Evolutionary conservation across 2,113 vertebrate genomes (phyloP).

Genomic region (Eulacestoma nigropectus): DNA sequence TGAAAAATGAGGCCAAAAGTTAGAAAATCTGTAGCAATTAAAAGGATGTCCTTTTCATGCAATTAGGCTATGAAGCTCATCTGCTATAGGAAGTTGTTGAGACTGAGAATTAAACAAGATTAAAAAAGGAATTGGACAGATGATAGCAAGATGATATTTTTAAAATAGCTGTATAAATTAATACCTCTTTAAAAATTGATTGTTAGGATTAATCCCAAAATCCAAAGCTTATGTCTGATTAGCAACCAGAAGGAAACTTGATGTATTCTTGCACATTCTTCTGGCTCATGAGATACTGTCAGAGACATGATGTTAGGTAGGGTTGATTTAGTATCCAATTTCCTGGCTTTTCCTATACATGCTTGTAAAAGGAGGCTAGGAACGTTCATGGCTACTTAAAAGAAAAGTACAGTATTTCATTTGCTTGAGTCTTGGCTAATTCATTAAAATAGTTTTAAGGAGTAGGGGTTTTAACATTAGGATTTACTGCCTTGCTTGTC

Average conservation of each 20-base stretch:
- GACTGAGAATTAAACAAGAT: conserved; percentile 41
- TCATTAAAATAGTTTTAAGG: neutral
- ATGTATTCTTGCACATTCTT: neutral
- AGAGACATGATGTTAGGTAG: neutral
- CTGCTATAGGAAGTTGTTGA: conserved; percentile 37
- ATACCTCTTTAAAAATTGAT: neutral
- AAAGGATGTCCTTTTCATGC: neutral
- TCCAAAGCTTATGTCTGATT: neutral
- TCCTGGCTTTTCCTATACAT: neutral
- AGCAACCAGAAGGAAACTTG: conserved; percentile 17
- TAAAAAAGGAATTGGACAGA: conserved; percentile 1
- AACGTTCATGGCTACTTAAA: neutral
- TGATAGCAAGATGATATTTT: neutral
- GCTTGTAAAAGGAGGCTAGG: neutral
- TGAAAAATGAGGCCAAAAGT: neutral
- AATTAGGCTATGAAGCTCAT: conserved; percentile 7
- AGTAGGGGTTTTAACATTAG: neutral
- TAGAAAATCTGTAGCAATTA: conserved; percentile 16
- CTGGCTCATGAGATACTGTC: neutral
- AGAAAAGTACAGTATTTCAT: neutral
- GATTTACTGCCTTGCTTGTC: neutral
- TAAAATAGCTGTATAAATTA: neutral
- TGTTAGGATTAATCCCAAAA: conserved; percentile 20
- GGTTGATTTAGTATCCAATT: neutral
- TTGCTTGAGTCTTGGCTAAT: neutral